Conservation (phyloP, 2,113 vertebrate species). For the Indicator indicator region DNA sequence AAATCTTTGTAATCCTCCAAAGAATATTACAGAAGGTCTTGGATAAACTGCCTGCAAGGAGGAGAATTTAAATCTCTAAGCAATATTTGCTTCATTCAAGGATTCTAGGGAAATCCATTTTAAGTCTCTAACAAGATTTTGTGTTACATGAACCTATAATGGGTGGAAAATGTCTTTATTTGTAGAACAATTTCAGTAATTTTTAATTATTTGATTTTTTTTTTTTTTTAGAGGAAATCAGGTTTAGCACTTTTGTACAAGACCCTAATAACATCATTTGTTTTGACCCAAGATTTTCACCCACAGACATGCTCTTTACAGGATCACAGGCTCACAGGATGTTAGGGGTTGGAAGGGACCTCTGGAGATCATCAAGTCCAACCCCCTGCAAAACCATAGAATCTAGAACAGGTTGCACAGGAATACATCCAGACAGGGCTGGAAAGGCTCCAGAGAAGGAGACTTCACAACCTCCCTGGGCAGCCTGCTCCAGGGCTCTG, state of each 20-base stretch:
- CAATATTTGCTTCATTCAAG: neutral
- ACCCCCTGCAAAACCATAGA: too few species aligned
- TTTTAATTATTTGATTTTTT: neutral
- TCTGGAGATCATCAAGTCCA: too few species aligned
- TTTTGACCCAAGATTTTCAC: neutral
- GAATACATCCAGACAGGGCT: too few species aligned
- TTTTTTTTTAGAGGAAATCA: neutral
- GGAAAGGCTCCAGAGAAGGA: too few species aligned
- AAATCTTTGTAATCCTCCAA: constrained; percentile 4
- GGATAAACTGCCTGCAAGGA: neutral
- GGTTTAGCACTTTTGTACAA: neutral
- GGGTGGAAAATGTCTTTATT: neutral
- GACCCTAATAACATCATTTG: neutral
- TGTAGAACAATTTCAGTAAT: neutral
- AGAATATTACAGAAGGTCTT: neutral
- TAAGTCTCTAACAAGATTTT: neutral
- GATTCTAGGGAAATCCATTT: neutral
- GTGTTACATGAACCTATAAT: neutral
- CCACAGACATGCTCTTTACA: neutral
- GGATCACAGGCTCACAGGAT: too few species aligned
- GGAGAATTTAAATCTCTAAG: neutral
- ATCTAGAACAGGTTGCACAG: too few species aligned
- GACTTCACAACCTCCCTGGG: too few species aligned
- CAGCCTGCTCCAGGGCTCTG: too few species aligned
- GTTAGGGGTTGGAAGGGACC: too few species aligned